phyloP scores from a whole-genome alignment of 2,888 invertebrate genomes.

The Acronicta psi region DNA sequence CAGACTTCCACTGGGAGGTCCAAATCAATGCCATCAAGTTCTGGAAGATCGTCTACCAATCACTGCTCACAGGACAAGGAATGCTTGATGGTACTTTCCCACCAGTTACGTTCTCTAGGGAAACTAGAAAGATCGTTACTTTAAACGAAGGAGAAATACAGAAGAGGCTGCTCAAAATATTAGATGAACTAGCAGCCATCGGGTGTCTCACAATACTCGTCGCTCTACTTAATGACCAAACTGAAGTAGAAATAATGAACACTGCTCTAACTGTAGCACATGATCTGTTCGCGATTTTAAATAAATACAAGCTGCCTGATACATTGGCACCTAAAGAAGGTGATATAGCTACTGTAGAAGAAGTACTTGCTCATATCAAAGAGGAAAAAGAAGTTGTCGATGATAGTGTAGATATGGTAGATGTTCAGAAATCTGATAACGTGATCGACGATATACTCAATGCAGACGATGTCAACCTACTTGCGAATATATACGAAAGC shows the following conservation, averaged over 20 bases:
- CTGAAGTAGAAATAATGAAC: slow-evolving; percentile 92
- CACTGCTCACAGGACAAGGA: slow-evolving; percentile 92
- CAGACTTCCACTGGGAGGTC: slow-evolving; percentile 95
- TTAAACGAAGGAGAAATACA: slow-evolving; percentile 91
- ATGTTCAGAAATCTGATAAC: slow-evolving; percentile 59
- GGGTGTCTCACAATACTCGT: slow-evolving; percentile 92
- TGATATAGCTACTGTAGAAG: slow-evolving; percentile 67
- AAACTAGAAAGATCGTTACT: slow-evolving; percentile 93
- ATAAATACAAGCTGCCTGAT: slow-evolving; percentile 87
- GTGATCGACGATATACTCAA: slow-evolving; percentile 91
- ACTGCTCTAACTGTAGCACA: slow-evolving; percentile 88
- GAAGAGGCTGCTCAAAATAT: slow-evolving; percentile 90
- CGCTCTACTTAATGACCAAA: slow-evolving; percentile 91
- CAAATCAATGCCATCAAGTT: slow-evolving; percentile 92
- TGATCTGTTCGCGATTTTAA: slow-evolving; percentile 87
- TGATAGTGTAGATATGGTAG: slow-evolving; percentile 58
- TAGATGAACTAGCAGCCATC: slow-evolving; percentile 91
- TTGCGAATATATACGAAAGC: slow-evolving; percentile 90
- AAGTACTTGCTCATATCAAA: slow-evolving; percentile 66
- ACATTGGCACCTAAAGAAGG: slow-evolving; percentile 65
- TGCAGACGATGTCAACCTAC: slow-evolving; percentile 89
- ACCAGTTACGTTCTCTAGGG: slow-evolving; percentile 93
- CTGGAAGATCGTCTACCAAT: slow-evolving; percentile 92
- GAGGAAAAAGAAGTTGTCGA: slow-evolving; percentile 56
- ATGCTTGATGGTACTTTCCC: slow-evolving; percentile 95